Evolutionary conservation across 2,797 vertebrate species (phyloP), one percentile per base, ranked within the genome.

Genomic region (Craterocephalus amniculus): DNA sequence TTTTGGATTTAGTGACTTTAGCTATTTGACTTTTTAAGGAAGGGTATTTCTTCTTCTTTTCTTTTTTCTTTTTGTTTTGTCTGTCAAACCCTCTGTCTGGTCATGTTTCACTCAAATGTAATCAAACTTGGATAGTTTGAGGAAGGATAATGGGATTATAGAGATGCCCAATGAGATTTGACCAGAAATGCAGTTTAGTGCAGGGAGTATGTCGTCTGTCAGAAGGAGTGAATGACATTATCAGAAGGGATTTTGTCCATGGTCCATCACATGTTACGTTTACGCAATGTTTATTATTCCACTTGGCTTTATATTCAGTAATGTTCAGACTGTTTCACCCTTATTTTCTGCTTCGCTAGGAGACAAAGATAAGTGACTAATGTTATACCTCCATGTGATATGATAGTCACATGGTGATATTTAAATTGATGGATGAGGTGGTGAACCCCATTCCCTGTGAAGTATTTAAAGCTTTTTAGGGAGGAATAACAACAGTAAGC

Each of bases 361-460:
- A 79, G 32, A 67, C 73, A 67, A 69, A 72, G 74, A 56, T 71
- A 78, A 79, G 72, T 81, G 78, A 87, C 67, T 61, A 54, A 67
- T 68, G 77, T 80, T 79, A 80, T 80, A 80, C 64, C 85, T 83
- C 70, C 71, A 82, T 79, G 55, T 83, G 80, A 90, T 83, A 79
- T 83, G 84, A 90, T 74, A 74, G 87, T 81, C 86, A 84, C 76
- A 80, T 78, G 55, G 66, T 87, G 82, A 89, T 86, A 88, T 69
- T 82, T 86, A 91, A 88, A 70, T 63, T 89, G 88, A 93, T 89
- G 86, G 89, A 91, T 90, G 84, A 89, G 78, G 78, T 63, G 64
- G 68, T 51, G 20, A 65, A 45, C 63, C 22, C 49, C 64, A 54
- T 75, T 45, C 66, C 77, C 58, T 48, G 66, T 54, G 34, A 67